Base-by-base conservation (phyloP, 2,797 vertebrate genomes). In the Chrysolophus pictus region DNA sequence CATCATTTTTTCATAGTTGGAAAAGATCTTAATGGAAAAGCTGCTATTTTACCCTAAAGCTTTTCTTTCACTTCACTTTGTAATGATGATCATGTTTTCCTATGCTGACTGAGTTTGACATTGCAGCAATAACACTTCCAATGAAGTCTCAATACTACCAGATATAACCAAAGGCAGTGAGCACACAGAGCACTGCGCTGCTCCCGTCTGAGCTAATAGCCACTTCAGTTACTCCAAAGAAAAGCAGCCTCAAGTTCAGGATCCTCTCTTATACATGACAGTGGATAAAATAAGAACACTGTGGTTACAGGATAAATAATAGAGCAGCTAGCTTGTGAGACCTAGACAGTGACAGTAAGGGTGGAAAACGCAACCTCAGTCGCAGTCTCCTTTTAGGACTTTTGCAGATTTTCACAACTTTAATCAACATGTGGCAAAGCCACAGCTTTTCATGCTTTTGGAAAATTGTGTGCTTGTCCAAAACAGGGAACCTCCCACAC, bases 1-100 rank as follows among this genome's bases (percentile, higher is more conserved):
- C 58, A 70, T 60, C 35, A 16, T 49, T 92, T 60, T 82, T 77
- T 58, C 62, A 53, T 42, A 28, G 44, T 42, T 84, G 51, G 46
- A 55, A 78, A 92, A 74, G 41, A 31, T 91, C 31, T 63, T 83
- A 92, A 85, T 80, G 59, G 68, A 76, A 75, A 88, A 90, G 22
- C 41, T 73, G 0, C 11, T 62, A 86, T 88, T 90, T 95, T 90
- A 90, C 63, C 64, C 55, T 83, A 69, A 81, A 91, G 80, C 23
- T 63, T 68, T 69, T 65, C 35, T 90, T 56, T 88, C 39, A 68
- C 63, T 89, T 67, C 44, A 53, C 47, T 87, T 87, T 55, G 18
- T 69, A 53, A 79, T 35, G 44, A 24, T 69, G 82, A 80, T 70
- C 6, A 28, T 3, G 13, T 49, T 82, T 78, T 70, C 33, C 44